These are phyloP conservation scores for Ochotona princeps DNA, from an alignment of 2,113 vertebrate genomes.

Conservation along the genomic window DNA sequence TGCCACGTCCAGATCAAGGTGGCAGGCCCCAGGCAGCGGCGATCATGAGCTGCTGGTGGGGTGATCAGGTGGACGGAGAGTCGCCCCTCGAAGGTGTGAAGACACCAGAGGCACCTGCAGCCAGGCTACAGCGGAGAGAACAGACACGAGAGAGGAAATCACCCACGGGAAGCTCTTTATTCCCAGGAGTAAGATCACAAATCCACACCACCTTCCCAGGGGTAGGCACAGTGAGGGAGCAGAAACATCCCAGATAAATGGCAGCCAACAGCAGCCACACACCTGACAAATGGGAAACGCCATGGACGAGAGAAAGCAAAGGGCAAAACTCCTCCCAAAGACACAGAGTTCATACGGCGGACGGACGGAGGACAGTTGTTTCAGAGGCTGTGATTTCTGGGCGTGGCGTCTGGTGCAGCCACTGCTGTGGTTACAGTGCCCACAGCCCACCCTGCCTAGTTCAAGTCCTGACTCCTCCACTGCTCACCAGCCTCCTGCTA, in stretches of 20 bases:
- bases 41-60: background rate
- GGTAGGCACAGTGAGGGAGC: background rate
- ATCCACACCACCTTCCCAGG: no score
- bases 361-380: background rate
- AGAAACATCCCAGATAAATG: background rate
- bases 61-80: background rate
- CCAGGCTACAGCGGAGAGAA: background rate
- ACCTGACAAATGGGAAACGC: background rate
- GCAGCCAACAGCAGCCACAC: background rate
- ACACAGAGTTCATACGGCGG: slow-evolving; percentile 6
- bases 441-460: no score
- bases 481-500: no score
- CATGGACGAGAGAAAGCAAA: background rate
- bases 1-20: no score
- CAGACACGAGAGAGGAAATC: background rate
- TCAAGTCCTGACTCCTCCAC: no score
- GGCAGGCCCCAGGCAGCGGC: background rate
- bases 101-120: background rate
- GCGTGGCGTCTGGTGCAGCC: no score
- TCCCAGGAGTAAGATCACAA: no score
- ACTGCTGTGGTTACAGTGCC: no score
- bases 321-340: background rate
- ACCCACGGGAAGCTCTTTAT: background rate
- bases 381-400: background rate
- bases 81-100: background rate